A percentile compares a stretch with the other conserved stretches of the same genome.
Evolutionary conservation across 2,888 invertebrate species (phyloP).

Genomic region (Synergus japonicus): DNA sequence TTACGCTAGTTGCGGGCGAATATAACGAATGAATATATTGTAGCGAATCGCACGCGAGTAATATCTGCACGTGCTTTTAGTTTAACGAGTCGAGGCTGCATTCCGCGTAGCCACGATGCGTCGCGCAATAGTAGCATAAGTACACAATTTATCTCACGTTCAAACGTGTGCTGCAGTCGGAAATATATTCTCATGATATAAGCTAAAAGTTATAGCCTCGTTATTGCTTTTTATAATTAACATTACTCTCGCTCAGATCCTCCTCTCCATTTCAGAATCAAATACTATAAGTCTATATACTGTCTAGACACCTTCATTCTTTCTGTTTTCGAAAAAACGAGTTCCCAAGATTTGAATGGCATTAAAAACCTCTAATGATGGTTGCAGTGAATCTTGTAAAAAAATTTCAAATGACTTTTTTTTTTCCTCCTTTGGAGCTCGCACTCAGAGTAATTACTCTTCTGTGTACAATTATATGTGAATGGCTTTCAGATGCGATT

Average conservation of each 20-base stretch:
- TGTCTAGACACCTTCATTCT: not conserved
- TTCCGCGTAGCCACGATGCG: conserved; percentile 56
- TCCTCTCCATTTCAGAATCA: conserved; percentile 34
- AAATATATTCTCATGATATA: conserved; percentile 33
- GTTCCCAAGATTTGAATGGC: not conserved
- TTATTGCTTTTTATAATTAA: conserved; percentile 26
- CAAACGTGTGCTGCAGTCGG: conserved; percentile 22
- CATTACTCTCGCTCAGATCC: conserved; percentile 18
- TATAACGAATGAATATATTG: conserved; percentile 57
- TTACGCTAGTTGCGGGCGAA: conserved; percentile 47
- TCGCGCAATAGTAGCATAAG: conserved; percentile 51
- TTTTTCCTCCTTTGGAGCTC: not conserved
- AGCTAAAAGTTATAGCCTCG: conserved; percentile 29
- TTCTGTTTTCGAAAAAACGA: not conserved
- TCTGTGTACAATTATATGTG: conserved; percentile 14
- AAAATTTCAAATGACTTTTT: conserved; percentile 8
- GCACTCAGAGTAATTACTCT: conserved; percentile 37
- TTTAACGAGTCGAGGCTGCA: conserved; percentile 59
- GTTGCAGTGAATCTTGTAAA: not conserved
- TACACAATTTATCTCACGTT: conserved; percentile 56
- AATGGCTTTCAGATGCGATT: conserved; percentile 34
- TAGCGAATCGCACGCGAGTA: conserved; percentile 59
- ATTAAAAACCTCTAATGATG: not conserved
- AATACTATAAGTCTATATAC: not conserved
- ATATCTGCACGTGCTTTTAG: conserved; percentile 57